Base-by-base conservation (phyloP, 2,797 vertebrate genomes). In the Caiman crocodilus region DNA sequence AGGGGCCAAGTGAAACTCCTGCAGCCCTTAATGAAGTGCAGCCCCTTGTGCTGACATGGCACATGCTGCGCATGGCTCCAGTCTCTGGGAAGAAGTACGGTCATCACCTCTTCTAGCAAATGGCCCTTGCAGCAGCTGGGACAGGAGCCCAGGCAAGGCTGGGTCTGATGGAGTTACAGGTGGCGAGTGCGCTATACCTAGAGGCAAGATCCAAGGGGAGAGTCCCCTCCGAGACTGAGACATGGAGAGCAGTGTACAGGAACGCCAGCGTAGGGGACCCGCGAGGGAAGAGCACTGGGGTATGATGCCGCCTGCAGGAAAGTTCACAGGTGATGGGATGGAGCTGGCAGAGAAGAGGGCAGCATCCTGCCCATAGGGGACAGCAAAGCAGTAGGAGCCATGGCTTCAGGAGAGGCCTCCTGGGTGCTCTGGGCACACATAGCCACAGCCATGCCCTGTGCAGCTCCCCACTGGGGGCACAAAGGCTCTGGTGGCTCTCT, bases 1-100 rank as follows among this genome's bases (percentile, higher is more conserved):
- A 58, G 7, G n/a, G 26, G 30, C 60, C 78, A 84, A 64, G 71
- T 60, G 26, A 76, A 64, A 90, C 82, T 57, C 8, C 76, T 56
- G 76, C 10, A 56, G 77, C 63, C 69, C 26, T 56, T 79, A 35
- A 76, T 85, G 79, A 87, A 63, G 79, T 80, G 84, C 20, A 76
- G 77, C 77, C 80, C 84, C 30, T 89, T 92, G 59, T 74, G 57
- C 64, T 79, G 81, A 86, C 75, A 71, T 80, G 64, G 77, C 78
- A 65, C 18, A 8, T 71, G 84, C 55, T 79, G 10, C 32, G 69
- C 20, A 73, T 73, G 30, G 30, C 25, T 63, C 60, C 77, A 63
- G 58, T 30, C 25, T 21, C 57, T 32, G 30, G 59, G 26, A 61
- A 63, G 76, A 69, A 32, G 32, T 8, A 7, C 7, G 20, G 57